A percentile compares a stretch with the other conserved stretches of the same genome.
phyloP scores from a whole-genome alignment of 1,140 invertebrate species.

The Scaptomyza montana region DNA sequence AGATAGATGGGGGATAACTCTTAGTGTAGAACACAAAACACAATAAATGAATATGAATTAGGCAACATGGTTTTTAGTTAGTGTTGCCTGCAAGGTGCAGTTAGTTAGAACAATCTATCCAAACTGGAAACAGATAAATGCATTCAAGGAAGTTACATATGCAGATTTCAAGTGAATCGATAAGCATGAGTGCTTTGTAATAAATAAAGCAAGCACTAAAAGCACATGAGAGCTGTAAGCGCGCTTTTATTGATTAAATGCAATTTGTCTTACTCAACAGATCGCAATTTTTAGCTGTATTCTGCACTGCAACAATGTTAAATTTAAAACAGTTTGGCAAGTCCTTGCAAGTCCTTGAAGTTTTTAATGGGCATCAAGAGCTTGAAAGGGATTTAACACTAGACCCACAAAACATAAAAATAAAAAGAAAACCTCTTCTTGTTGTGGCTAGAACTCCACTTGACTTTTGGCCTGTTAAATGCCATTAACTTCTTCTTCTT shows the following conservation, averaged over 20 bases:
- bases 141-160: background rate
- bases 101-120: background rate
- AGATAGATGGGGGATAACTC: constrained; percentile 50
- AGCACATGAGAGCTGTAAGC: background rate
- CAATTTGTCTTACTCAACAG: background rate
- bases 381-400: constrained; percentile 25
- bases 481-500: constrained; percentile 24
- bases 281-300: background rate
- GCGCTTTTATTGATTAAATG: background rate
- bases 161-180: constrained; percentile 2
- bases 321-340: background rate
- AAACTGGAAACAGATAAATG: constrained; percentile 9
- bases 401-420: background rate
- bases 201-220: background rate
- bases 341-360: background rate
- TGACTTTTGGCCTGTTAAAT: constrained; percentile 36
- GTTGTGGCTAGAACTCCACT: constrained; percentile 39
- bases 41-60: constrained; percentile 82
- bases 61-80: constrained; percentile 39
- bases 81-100: constrained; percentile 10
- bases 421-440: constrained; percentile 21
- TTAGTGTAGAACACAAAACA: constrained; percentile 35
- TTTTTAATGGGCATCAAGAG: constrained; percentile 32
- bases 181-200: background rate
- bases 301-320: background rate